Evolutionary conservation across 2,797 vertebrate genomes (phyloP).

Genomic region (Pitangus sulphuratus): DNA sequence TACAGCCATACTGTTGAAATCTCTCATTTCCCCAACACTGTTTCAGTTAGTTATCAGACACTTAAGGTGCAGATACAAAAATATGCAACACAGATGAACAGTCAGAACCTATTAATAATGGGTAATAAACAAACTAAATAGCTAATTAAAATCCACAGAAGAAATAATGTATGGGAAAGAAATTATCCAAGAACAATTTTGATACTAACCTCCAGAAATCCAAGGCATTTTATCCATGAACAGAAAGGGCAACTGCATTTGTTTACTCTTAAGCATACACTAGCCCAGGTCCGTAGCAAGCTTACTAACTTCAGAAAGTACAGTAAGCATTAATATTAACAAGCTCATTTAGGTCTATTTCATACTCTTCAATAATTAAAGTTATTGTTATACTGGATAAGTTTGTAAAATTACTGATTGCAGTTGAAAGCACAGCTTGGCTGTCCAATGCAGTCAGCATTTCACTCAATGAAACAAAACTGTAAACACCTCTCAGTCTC

Average conservation of each 20-base stretch:
- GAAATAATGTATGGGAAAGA: neutral
- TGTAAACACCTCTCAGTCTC: slow-evolving; percentile 9
- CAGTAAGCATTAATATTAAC: neutral
- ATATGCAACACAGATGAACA: neutral
- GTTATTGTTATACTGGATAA: neutral
- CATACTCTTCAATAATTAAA: neutral
- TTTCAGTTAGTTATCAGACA: neutral
- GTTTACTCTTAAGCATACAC: neutral
- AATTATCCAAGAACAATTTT: neutral
- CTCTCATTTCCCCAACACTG: neutral
- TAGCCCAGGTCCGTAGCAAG: neutral
- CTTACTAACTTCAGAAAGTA: neutral
- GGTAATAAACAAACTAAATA: neutral
- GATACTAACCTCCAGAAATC: slow-evolving; percentile 11
- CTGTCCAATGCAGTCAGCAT: neutral
- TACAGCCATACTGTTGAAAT: neutral
- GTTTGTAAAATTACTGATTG: neutral
- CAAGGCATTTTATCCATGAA: neutral
- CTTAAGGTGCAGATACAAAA: neutral
- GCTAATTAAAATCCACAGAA: neutral
- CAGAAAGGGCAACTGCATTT: neutral
- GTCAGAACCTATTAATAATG: neutral
- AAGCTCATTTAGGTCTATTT: neutral
- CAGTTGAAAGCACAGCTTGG: neutral
- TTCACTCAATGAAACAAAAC: neutral